Evolutionary conservation across 2,888 invertebrate species (phyloP).

Genomic region (Cloeon dipterum): DNA sequence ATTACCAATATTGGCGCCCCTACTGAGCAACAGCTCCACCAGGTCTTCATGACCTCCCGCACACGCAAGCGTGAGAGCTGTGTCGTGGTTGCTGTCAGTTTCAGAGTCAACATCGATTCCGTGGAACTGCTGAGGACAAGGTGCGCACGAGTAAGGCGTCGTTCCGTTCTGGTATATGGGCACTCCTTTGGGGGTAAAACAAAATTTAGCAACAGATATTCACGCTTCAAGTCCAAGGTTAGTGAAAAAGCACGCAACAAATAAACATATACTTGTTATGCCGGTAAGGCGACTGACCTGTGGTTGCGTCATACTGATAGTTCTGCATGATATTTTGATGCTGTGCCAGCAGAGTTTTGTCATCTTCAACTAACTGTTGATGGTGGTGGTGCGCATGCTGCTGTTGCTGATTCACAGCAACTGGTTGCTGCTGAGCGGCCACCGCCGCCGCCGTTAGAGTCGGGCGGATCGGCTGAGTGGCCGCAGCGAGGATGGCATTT

Average conservation of each 20-base stretch:
- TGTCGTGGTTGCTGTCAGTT: conserved; percentile 97
- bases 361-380: conserved; percentile 14
- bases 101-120: conserved; percentile 90
- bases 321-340: conserved; percentile 15
- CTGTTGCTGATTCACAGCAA: conserved; percentile 9
- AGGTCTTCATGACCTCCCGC: conserved; percentile 93
- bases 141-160: conserved; percentile 8
- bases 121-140: conserved; percentile 28
- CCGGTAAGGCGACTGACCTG: too few relatives aligned
- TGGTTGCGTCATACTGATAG: conserved; percentile 25
- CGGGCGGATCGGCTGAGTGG: neutral
- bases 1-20: conserved; percentile 70
- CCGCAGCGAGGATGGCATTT: neutral
- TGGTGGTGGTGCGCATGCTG: conserved; percentile 8
- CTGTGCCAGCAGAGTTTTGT: neutral
- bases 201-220: too few relatives aligned
- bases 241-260: too few relatives aligned
- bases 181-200: neutral
- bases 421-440: conserved; percentile 8
- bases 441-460: conserved; percentile 4
- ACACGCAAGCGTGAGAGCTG: conserved; percentile 90
- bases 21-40: conserved; percentile 70
- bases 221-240: too few relatives aligned
- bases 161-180: neutral
- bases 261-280: too few relatives aligned